Conservation (phyloP, 2,113 vertebrate species). For the Axis porcinus region DNA sequence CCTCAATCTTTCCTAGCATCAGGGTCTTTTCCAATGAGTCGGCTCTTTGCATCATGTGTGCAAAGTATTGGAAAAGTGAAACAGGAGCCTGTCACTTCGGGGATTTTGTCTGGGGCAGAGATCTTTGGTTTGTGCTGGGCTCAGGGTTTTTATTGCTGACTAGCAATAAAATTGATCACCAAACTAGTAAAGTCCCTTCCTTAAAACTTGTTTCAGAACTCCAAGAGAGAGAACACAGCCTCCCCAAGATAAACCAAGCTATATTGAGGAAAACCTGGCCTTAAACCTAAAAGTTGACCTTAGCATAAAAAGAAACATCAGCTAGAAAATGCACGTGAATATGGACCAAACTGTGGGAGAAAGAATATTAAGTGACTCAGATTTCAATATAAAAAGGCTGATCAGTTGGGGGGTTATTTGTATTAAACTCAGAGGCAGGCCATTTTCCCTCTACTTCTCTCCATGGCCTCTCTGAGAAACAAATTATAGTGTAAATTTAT, state of each 20-base stretch:
- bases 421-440: conserved; percentile 75
- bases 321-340: background rate
- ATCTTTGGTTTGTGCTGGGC: background rate
- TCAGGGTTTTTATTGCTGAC: background rate
- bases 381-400: conserved; percentile 61
- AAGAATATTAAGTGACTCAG: background rate
- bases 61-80: background rate
- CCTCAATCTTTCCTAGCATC: background rate
- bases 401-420: conserved; percentile 77
- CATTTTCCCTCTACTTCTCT: conserved; percentile 71
- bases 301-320: background rate
- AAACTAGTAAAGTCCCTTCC: background rate
- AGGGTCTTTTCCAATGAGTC: background rate
- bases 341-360: background rate
- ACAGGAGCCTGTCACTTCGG: background rate
- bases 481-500: conserved; percentile 75
- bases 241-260: background rate
- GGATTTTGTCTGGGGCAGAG: background rate
- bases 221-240: background rate
- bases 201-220: background rate
- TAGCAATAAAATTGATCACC: background rate
- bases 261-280: background rate
- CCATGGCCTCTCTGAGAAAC: conserved; percentile 66
- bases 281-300: background rate
- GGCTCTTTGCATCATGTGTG: accelerated